phyloP scores from a whole-genome alignment of 2,797 vertebrate species.

The Gallirallus australis region DNA sequence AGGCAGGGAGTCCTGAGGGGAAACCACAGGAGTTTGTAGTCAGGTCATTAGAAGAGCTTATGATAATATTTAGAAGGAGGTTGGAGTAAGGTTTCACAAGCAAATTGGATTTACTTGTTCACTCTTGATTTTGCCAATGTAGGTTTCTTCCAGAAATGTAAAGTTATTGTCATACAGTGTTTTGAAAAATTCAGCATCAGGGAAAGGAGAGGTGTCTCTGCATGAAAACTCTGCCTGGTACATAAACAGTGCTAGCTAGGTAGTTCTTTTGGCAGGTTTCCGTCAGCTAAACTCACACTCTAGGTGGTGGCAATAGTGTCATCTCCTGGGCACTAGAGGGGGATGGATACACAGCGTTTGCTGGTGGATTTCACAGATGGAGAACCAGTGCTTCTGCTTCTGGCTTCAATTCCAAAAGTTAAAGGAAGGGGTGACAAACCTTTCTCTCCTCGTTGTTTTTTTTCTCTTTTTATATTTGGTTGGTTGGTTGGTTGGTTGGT shows the following conservation, averaged over 20 bases:
- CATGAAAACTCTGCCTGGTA: not conserved
- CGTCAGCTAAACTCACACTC: not conserved
- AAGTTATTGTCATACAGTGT: not conserved
- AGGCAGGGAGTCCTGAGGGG: not conserved
- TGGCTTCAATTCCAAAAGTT: not conserved
- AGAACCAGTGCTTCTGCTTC: not conserved
- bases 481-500: too few relatives aligned
- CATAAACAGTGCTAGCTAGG: accelerated
- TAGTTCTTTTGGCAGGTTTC: not conserved
- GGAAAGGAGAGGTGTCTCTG: not conserved
- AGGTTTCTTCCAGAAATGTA: not conserved
- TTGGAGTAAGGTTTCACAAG: not conserved
- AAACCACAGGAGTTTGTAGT: not conserved
- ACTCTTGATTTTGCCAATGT: not conserved
- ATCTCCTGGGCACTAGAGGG: not conserved
- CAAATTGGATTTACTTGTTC: not conserved
- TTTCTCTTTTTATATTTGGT: accelerated
- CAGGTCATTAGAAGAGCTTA: not conserved
- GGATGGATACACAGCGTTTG: not conserved
- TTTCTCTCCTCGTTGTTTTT: not conserved
- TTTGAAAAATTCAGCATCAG: not conserved
- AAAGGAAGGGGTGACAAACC: not conserved
- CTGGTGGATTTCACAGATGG: not conserved
- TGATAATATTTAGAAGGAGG: not conserved
- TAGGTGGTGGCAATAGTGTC: not conserved